phyloP scores from a whole-genome alignment of 2,797 vertebrate genomes.

The Poeciliopsis turneri region DNA sequence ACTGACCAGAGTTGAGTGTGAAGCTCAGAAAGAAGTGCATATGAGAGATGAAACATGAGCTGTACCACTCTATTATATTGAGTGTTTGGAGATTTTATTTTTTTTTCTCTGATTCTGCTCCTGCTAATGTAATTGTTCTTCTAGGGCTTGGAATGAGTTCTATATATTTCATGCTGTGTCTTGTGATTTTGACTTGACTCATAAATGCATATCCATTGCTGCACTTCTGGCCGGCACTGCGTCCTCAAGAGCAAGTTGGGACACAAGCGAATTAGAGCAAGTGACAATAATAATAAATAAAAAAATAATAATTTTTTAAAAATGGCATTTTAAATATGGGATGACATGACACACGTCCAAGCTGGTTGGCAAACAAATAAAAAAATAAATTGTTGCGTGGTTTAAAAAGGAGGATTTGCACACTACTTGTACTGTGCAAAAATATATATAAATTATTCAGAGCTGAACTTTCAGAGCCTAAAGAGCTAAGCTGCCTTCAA shows the following conservation, averaged over 20 bases:
- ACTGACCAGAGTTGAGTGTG: neutral
- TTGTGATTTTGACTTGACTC: neutral
- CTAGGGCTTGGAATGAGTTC: neutral
- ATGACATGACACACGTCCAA: neutral
- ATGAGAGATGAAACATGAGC: neutral
- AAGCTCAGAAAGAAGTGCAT: neutral
- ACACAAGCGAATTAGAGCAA: neutral
- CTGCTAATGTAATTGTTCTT: neutral
- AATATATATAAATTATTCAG: neutral
- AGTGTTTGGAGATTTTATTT: neutral
- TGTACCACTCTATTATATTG: neutral
- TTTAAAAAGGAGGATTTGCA: neutral
- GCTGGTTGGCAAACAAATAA: neutral
- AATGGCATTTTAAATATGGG: neutral
- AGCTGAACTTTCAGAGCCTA: neutral
- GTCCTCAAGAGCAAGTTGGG: neutral
- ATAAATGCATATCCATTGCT: neutral
- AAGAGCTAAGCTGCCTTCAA: neutral
- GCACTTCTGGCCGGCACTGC: neutral
- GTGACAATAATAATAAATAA: neutral
- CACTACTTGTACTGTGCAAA: neutral
- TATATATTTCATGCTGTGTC: neutral
- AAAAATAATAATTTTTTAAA: neutral
- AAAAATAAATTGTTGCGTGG: neutral
- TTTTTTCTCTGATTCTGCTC: neutral